A percentile compares a stretch with the other conserved stretches of the same genome.
Conservation (phyloP, 2,113 vertebrate genomes). For the Anthoscopus minutus region DNA sequence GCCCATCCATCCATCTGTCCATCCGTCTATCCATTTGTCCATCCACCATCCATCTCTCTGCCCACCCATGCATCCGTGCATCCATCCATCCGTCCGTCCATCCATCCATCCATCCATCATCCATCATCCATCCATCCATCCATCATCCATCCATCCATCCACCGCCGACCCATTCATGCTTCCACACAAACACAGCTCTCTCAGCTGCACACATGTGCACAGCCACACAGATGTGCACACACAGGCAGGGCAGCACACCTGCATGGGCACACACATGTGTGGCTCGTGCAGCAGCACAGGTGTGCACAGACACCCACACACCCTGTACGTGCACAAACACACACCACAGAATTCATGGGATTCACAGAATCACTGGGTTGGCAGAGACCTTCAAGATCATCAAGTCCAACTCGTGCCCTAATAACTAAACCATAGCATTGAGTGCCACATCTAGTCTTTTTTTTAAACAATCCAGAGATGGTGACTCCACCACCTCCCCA, state of each 20-base stretch:
- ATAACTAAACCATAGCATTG: no score
- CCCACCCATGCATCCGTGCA: fast-evolving
- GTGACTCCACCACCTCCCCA: no score
- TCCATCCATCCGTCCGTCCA: background rate
- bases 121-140: background rate
- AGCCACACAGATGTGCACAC: no score
- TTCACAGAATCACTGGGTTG: no score
- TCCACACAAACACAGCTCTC: background rate
- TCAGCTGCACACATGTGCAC: no score
- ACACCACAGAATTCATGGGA: no score
- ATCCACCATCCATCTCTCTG: fast-evolving
- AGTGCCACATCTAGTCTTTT: no score
- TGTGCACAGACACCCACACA: background rate
- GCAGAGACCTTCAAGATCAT: no score
- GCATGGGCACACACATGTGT: background rate
- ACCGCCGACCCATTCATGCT: background rate
- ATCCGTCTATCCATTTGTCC: no score
- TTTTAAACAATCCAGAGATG: no score
- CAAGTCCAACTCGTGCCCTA: no score
- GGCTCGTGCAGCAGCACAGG: background rate
- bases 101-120: background rate
- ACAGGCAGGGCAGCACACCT: background rate
- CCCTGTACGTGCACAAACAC: background rate
- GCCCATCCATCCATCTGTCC: background rate
- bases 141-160: background rate